Base-by-base conservation (phyloP, 2,888 invertebrate genomes). In the Nomada hirtipes region DNA sequence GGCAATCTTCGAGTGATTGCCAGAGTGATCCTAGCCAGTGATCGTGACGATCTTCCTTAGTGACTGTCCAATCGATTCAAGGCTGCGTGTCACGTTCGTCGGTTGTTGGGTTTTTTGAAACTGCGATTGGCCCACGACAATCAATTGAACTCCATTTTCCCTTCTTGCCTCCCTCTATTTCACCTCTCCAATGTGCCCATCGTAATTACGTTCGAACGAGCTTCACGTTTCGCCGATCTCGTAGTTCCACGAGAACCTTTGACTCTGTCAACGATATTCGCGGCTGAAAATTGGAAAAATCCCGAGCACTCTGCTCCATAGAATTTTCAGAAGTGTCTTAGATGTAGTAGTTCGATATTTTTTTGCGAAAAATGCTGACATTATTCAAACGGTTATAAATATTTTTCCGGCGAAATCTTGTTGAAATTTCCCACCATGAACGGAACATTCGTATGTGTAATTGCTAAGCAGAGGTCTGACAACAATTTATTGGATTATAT, bases 1-100 rank as follows among this genome's bases (percentile, higher is more conserved):
- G n/a, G 23, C 69, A 74, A 79, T 74, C 69, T 57, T 36, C 50
- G 53, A 13, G 69, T 74, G 77, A 81, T 77, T 77, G 77, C 64
- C 57, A n/a, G 50, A 61, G 42, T 65, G 65, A 73, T 65, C 69
- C 59, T 60, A 42, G 29, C 59, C 47, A 44, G 36, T 50, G 57
- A 76, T 57, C 50, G 23, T 50, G 50, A n/a, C 59, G 23, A 70
- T 70, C 71, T 63, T 64, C 53, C 29, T 7, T 20, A 26, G 68
- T 10, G 50, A 42, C 23, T 60, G 42, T 23, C 15, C 55, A 18
- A 20, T 23, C 60, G 42, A 53, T 60, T 68, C 60, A 42, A 42
- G n/a, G 13, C 42, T 42, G 4, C 50, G 65, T 36, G 36, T 74
- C 59, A 68, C 75, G 75, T 68, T 44, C 67, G 7, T 26, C 59